Percentiles rank a stretch among this genome's conserved stretches.
These are phyloP conservation scores for Netelia fuscicornis DNA, from an alignment of 2,888 invertebrate species.

Conservation along the genomic window DNA sequence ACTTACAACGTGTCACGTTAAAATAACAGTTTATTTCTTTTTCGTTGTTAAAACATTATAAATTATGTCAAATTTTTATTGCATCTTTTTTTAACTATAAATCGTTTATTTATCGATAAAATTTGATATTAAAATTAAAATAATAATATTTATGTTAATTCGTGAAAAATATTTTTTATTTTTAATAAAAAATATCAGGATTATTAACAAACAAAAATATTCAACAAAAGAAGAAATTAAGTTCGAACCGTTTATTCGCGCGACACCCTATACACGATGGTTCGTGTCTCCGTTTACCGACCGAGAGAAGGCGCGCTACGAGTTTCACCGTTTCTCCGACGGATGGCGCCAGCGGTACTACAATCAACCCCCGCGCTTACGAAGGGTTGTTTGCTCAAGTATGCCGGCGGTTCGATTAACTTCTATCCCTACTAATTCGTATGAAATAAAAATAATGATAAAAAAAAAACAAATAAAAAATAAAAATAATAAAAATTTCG, in stretches of 20 bases:
- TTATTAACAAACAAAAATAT: neutral
- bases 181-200: neutral
- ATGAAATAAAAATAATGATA: neutral
- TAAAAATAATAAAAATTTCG: neutral
- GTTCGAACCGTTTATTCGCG: neutral
- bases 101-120: neutral
- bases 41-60: neutral
- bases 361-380: conserved; percentile 1
- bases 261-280: conserved; percentile 64
- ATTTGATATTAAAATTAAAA: neutral
- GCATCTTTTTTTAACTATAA: neutral
- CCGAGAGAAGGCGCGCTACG: conserved; percentile 35
- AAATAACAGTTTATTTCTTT: conserved; percentile 5
- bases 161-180: neutral
- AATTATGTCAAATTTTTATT: neutral
- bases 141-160: neutral
- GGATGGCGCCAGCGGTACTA: conserved; percentile 64
- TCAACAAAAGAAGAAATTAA: conserved; percentile 17
- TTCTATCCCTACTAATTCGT: neutral
- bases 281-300: conserved; percentile 58
- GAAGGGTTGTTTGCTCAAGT: conserved; percentile 42
- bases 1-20: conserved; percentile 34
- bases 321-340: conserved; percentile 57
- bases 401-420: neutral
- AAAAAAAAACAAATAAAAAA: neutral